Evolutionary conservation across 2,888 invertebrate genomes (phyloP), one percentile per base, ranked within the genome.

Genomic region (Barypeithes pellucidus): DNA sequence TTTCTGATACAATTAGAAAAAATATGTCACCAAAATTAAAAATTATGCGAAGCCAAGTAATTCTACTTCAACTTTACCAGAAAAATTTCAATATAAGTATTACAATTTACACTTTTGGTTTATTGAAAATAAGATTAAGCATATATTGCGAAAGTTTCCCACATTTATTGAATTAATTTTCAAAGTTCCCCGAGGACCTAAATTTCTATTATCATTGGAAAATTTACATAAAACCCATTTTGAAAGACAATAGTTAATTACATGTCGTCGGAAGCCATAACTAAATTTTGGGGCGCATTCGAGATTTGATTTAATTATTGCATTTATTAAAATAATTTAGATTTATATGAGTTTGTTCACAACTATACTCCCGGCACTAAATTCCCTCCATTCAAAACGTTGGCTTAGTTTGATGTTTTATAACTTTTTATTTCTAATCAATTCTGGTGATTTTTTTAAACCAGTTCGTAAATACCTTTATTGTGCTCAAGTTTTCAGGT

Each of bases 161-260:
- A 29, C 66, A 59, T 66, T 65, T 69, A 47, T 61, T 54, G 66
- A 70, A 76, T 76, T 76, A 76, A 76, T 76, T 73, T 66, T 45
- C 68, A 57, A 75, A 75, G 72, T 75, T 72, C 33, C 62, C 65
- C 57, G 62, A 22, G 63, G 65, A 71, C 61, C 67, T 57, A 73
- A 72, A 76, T 76, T 76, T 76, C 76, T 74, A 76, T 74, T 76
- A 76, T 72, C 73, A 59, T 52, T 12, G 41, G 24, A 45, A 79
- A 78, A 79, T 79, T 76, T 76, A 75, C 76, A 76, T 76, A 76
- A 75, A 76, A 75, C 73, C 75, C 74, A 76, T 75, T 76, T 72
- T 54, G 68, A 75, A 72, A 75, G 76, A 76, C 76, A 76, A 76
- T 75, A 72, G 72, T 75, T 75, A 73, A 75, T 75, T 75, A 75